A percentile compares a stretch with the other conserved stretches of the same genome.
Evolutionary conservation across 2,797 vertebrate genomes (phyloP).

Genomic region (Cuculus canorus): DNA sequence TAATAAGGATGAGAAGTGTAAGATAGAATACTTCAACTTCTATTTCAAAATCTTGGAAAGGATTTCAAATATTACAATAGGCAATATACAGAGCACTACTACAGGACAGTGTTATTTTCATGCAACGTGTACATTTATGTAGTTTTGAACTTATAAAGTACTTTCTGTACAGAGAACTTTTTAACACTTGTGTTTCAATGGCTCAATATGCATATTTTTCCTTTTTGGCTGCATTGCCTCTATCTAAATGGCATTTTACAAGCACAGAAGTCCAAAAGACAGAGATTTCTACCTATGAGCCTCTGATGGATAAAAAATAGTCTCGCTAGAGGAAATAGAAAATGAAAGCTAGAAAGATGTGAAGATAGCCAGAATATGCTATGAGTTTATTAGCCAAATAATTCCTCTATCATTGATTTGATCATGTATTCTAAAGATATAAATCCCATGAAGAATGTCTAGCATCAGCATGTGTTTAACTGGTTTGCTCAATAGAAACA

Average conservation of each 20-base stretch:
- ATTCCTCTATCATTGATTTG: background rate
- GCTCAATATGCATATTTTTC: background rate
- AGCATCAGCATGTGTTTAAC: background rate
- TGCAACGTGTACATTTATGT: background rate
- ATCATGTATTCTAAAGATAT: background rate
- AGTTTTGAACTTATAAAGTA: background rate
- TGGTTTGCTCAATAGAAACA: background rate
- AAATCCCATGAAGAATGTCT: background rate
- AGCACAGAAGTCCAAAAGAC: background rate
- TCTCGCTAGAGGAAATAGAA: background rate
- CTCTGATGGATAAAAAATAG: background rate
- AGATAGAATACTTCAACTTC: background rate
- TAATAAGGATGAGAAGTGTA: background rate
- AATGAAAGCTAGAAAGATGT: background rate
- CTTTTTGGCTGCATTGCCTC: background rate
- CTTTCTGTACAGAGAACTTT: background rate
- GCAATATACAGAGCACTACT: background rate
- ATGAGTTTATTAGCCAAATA: background rate
- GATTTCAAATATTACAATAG: background rate
- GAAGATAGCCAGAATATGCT: background rate
- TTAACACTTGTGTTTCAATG: background rate
- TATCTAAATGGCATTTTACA: background rate
- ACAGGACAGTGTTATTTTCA: background rate
- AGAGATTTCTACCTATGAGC: background rate
- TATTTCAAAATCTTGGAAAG: background rate